Evolutionary conservation across 2,113 vertebrate genomes (phyloP).

Genomic region (Microtus richardsoni): DNA sequence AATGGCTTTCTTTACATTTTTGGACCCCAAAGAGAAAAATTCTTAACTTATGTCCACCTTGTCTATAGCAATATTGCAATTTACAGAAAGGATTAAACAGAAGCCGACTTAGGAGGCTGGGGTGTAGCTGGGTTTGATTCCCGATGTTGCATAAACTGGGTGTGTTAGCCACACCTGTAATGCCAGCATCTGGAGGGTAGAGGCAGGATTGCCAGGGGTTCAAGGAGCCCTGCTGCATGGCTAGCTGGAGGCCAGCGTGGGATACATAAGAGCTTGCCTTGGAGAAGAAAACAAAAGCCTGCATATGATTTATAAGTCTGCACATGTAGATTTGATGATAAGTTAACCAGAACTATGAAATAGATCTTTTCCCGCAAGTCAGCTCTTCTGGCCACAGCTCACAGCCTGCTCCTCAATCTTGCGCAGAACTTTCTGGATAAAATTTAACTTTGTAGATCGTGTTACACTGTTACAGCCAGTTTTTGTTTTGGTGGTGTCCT

Average conservation of each 20-base stretch:
- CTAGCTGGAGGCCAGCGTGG: too few relatives aligned
- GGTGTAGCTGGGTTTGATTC: background rate
- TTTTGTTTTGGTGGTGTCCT: background rate
- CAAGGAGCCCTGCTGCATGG: too few relatives aligned
- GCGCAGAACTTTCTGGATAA: background rate
- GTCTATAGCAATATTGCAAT: background rate
- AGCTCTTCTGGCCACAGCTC: background rate
- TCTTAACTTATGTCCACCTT: background rate
- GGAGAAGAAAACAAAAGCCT: background rate
- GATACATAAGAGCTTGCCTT: background rate
- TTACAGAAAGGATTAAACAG: background rate
- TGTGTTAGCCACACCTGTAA: background rate
- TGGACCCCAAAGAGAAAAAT: background rate
- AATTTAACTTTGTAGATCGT: background rate
- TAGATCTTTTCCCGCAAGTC: background rate
- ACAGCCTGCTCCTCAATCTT: background rate
- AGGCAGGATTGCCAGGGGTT: background rate
- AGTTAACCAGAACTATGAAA: background rate
- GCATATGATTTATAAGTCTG: background rate
- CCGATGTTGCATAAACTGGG: too few relatives aligned
- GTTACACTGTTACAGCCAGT: background rate
- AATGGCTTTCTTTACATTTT: background rate
- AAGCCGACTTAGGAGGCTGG: background rate
- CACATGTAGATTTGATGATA: background rate
- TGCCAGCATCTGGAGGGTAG: too few relatives aligned